These are phyloP conservation scores for Strigamia transsilvanica DNA, from an alignment of 2,888 invertebrate genomes.

Conservation along the genomic window DNA sequence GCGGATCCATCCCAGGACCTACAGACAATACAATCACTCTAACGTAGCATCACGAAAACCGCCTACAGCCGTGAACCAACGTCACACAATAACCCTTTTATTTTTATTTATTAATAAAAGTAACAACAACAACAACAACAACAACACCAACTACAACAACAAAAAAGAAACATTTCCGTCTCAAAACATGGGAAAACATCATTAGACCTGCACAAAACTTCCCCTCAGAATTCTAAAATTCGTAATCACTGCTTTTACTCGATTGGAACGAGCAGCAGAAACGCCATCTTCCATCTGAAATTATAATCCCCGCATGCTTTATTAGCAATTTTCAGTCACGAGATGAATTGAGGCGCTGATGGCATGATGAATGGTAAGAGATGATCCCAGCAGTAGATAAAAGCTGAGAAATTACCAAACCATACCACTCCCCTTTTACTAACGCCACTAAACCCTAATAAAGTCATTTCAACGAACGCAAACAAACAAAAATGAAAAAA, in stretches of 20 bases:
- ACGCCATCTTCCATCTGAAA: neutral
- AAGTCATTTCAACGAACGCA: neutral
- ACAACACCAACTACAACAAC: neutral
- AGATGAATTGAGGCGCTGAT: conserved; percentile 49
- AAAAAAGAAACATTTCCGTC: neutral
- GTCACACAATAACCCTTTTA: neutral
- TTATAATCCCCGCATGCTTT: conserved; percentile 41
- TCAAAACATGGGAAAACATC: too few relatives aligned
- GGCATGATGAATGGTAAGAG: conserved; percentile 34
- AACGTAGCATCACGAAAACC: conserved; percentile 30
- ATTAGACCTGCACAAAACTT: neutral
- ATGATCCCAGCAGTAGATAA: conserved; percentile 10
- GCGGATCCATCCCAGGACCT: conserved; percentile 48
- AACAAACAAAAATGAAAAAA: neutral
- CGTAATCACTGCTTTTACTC: conserved; percentile 39
- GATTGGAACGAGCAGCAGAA: conserved; percentile 28
- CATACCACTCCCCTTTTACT: conserved; percentile 18
- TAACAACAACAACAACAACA: neutral
- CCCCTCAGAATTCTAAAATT: conserved; percentile 6
- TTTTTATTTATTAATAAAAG: neutral
- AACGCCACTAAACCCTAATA: conserved; percentile 39
- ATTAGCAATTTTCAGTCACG: conserved; percentile 20
- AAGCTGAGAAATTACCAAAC: conserved; percentile 27
- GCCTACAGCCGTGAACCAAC: conserved; percentile 35
- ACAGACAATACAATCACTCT: conserved; percentile 46